Conservation (phyloP, 2,888 invertebrate species). For the Eristalis arbustorum region DNA sequence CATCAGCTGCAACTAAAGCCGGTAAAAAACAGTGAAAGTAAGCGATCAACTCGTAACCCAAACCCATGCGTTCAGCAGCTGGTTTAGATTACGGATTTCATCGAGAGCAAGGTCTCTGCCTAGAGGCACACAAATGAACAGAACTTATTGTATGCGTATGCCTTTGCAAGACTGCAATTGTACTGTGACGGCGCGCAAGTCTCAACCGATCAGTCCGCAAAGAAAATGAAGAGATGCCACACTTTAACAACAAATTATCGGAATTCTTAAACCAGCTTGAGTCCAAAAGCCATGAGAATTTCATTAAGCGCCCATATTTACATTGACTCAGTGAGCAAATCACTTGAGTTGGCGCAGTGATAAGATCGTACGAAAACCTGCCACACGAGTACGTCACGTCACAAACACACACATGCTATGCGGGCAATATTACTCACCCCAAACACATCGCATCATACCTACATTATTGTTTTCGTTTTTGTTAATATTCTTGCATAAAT, state of each 20-base stretch:
- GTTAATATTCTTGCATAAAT: not conserved
- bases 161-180: not conserved
- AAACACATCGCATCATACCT: not conserved
- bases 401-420: not conserved
- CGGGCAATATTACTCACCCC: not conserved
- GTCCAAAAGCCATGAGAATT: not conserved
- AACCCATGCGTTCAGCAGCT: not conserved
- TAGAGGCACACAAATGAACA: not conserved
- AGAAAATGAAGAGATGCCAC: not conserved
- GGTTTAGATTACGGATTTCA: not conserved
- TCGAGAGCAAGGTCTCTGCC: not conserved
- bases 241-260: not conserved
- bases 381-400: not conserved
- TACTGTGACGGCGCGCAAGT: not conserved
- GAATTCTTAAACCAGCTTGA: not conserved
- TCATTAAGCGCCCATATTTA: not conserved
- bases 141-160: not conserved
- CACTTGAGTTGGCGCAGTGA: not conserved
- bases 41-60: not conserved
- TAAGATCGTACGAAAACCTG: not conserved
- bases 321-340: not conserved
- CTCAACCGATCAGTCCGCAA: not conserved
- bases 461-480: not conserved
- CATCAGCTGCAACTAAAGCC: not conserved
- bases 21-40: not conserved